Evolutionary conservation across 2,888 invertebrate species (phyloP).

Genomic region (Amblyjoppa proteus): DNA sequence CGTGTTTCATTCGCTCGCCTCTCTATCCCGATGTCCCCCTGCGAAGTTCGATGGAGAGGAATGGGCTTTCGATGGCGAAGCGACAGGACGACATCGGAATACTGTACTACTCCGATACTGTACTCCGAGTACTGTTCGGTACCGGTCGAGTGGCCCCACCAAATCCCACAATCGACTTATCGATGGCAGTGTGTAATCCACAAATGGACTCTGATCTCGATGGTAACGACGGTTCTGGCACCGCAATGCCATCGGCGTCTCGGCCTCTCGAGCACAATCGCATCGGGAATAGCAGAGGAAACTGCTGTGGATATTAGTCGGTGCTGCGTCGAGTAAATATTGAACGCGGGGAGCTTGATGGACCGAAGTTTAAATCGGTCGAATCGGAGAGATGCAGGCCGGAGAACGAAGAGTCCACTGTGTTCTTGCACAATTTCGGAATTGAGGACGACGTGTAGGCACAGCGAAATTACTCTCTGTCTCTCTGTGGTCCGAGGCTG

Average conservation of each 20-base stretch:
- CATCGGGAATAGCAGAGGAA: background rate
- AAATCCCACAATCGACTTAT: slow-evolving; percentile 54
- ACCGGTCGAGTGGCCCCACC: slow-evolving; percentile 11
- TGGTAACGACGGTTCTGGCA: slow-evolving; percentile 11
- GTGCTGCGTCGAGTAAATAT: slow-evolving; percentile 9
- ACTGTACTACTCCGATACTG: background rate
- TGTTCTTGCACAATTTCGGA: slow-evolving; percentile 10
- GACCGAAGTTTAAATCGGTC: slow-evolving; percentile 5
- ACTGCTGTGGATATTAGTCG: slow-evolving; percentile 22
- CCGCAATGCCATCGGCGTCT: background rate
- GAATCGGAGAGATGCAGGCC: background rate
- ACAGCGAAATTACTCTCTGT: slow-evolving; percentile 12
- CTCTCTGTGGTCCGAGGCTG: background rate
- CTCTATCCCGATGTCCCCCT: background rate
- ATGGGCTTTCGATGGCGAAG: slow-evolving; percentile 23
- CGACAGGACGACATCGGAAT: slow-evolving; percentile 10
- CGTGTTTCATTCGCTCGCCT: slow-evolving; percentile 25
- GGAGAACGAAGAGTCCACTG: slow-evolving; percentile 7
- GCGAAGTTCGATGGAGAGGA: slow-evolving; percentile 17
- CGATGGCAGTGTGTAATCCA: slow-evolving; percentile 45
- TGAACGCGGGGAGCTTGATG: slow-evolving; percentile 4
- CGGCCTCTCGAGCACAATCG: background rate
- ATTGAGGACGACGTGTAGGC: slow-evolving; percentile 12
- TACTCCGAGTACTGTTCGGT: background rate
- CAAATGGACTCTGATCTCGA: slow-evolving; percentile 52